Evolutionary conservation across 2,888 invertebrate species (phyloP).

Genomic region (Athalia cordata): DNA sequence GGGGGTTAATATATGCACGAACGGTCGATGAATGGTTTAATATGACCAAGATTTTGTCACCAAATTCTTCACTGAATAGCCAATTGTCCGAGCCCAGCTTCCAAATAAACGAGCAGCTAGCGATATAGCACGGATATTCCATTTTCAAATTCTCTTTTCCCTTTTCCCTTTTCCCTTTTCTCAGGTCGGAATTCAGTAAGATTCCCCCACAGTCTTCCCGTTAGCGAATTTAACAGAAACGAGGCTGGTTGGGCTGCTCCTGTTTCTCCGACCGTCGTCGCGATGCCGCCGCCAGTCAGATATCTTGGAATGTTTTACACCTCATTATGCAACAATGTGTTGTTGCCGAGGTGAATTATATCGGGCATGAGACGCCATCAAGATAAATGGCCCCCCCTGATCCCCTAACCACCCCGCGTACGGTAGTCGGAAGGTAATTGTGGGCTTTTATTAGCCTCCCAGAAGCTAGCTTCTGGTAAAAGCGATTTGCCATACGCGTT

Average conservation of each 20-base stretch:
- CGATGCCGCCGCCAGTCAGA: slow-evolving; percentile 61
- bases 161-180: too few species aligned
- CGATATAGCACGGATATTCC: too few species aligned
- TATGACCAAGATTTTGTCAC: slow-evolving; percentile 41
- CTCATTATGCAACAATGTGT: slow-evolving; percentile 74
- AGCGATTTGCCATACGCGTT: slow-evolving; percentile 40
- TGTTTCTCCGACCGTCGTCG: neutral
- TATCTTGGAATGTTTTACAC: slow-evolving; percentile 72
- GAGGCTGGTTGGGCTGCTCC: neutral
- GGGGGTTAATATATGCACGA: slow-evolving; percentile 33
- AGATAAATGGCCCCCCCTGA: slow-evolving; percentile 72
- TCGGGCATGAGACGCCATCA: slow-evolving; percentile 73
- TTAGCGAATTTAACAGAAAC: neutral
- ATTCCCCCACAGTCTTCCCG: too few species aligned
- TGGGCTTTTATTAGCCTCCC: slow-evolving; percentile 73
- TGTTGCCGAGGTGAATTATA: slow-evolving; percentile 73
- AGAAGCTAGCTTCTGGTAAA: slow-evolving; percentile 57
- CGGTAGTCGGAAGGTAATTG: slow-evolving; percentile 69
- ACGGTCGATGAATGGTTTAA: slow-evolving; percentile 43
- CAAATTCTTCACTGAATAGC: slow-evolving; percentile 35
- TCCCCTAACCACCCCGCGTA: slow-evolving; percentile 61
- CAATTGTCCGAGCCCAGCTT: slow-evolving; percentile 1
- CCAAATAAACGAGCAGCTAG: slow-evolving; percentile 5
- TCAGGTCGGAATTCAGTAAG: too few species aligned
- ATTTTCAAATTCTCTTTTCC: too few species aligned